phyloP scores from a whole-genome alignment of 2,797 vertebrate genomes.

The Siniperca undulata region DNA sequence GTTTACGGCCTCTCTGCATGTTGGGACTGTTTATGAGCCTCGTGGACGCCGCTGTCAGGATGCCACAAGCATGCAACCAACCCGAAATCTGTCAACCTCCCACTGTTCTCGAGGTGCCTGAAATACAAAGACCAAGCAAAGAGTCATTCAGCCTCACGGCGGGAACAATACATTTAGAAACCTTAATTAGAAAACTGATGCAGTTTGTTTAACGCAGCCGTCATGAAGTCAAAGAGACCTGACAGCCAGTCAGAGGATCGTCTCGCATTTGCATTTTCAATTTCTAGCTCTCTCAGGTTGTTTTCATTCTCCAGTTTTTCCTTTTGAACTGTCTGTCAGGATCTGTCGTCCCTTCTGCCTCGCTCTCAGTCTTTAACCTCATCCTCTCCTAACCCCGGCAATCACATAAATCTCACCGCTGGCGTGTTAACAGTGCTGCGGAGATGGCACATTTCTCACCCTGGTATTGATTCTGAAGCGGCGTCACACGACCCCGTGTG shows the following conservation, averaged over 20 bases:
- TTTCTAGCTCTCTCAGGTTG: conserved; percentile 20
- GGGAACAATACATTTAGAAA: background rate
- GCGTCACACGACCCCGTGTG: background rate
- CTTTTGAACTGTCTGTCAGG: conserved; percentile 32
- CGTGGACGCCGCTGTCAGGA: conserved; percentile 30
- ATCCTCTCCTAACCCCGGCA: conserved; percentile 30
- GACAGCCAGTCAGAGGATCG: conserved; percentile 15
- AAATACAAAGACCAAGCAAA: background rate
- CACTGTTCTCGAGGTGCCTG: background rate
- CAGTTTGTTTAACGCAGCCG: conserved; percentile 1
- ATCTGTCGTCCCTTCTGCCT: conserved; percentile 16
- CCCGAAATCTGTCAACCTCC: conserved; percentile 1
- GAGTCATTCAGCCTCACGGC: conserved; percentile 12
- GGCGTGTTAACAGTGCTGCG: conserved; percentile 6
- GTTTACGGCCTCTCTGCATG: conserved; percentile 61
- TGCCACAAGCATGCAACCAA: background rate
- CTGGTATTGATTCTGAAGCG: conserved; percentile 38
- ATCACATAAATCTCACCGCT: conserved; percentile 47
- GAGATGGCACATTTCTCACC: conserved; percentile 26
- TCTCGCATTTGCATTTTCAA: conserved; percentile 39
- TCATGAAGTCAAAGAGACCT: conserved; percentile 23
- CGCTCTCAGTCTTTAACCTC: conserved; percentile 34
- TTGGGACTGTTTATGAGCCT: conserved; percentile 58
- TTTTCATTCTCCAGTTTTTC: conserved; percentile 23
- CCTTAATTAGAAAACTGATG: conserved; percentile 12